These are phyloP conservation scores for Drosophila aff. DNA, from an alignment of 1,140 invertebrate species.

Conservation along the genomic window DNA sequence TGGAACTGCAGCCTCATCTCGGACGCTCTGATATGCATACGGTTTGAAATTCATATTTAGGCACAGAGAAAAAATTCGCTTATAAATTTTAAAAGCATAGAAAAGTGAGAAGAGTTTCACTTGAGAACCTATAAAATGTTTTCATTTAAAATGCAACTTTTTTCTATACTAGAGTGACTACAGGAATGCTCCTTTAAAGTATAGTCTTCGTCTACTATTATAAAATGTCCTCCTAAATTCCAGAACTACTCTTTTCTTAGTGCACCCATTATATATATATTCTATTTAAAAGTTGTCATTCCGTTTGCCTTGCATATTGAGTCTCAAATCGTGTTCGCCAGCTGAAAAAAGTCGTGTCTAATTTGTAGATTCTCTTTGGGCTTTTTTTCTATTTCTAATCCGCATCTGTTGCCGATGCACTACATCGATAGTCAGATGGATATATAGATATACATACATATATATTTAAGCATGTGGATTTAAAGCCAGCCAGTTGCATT, in stretches of 20 bases:
- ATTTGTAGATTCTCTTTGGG: conserved; percentile 60
- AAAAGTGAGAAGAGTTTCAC: rapidly evolving
- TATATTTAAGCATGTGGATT: conserved; percentile 5
- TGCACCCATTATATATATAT: conserved; percentile 24
- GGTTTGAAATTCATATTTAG: conserved; percentile 11
- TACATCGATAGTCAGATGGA: conserved; percentile 73
- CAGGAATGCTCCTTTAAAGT: too few relatives aligned
- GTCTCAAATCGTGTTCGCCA: conserved; percentile 68
- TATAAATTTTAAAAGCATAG: background rate
- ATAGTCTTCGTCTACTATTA: too few relatives aligned
- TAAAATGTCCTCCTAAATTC: background rate
- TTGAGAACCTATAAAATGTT: background rate
- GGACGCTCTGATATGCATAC: conserved; percentile 38
- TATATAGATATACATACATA: conserved; percentile 29
- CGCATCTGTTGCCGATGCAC: conserved; percentile 65
- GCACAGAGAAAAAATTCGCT: background rate
- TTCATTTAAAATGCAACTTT: too few relatives aligned
- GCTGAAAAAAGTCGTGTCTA: conserved; percentile 74
- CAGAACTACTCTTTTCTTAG: background rate
- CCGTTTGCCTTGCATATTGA: conserved; percentile 51
- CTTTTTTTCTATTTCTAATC: conserved; percentile 36
- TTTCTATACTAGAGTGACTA: too few relatives aligned
- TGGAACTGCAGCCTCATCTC: conserved; percentile 36
- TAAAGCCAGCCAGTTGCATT: conserved; percentile 54
- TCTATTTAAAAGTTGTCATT: conserved; percentile 52